A percentile compares a stretch with the other conserved stretches of the same genome.
phyloP scores from a whole-genome alignment of 2,113 vertebrate species.

The Eulemur macaco region DNA sequence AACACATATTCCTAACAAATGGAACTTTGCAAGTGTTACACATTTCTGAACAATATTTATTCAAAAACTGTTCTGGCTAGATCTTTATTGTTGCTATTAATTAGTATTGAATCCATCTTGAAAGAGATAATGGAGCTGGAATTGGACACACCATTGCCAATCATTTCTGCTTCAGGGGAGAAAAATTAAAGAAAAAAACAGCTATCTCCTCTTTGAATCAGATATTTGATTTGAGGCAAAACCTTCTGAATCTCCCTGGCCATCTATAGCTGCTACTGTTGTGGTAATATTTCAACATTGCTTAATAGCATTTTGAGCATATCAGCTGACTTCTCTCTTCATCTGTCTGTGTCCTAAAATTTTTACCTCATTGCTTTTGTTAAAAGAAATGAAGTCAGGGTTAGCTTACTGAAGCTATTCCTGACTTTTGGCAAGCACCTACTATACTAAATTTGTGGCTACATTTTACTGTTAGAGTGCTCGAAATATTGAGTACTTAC shows the following conservation, averaged over 20 bases:
- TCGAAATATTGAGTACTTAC: not conserved
- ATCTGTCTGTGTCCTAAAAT: not conserved
- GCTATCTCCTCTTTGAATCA: not conserved
- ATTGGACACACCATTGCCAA: not conserved
- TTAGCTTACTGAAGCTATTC: not conserved
- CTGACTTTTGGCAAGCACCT: not conserved
- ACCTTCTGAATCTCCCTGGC: not conserved
- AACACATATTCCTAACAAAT: not conserved
- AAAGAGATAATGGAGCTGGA: not conserved
- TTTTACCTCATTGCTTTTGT: not conserved
- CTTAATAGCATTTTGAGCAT: not conserved
- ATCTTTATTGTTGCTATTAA: not conserved
- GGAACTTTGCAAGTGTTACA: not conserved
- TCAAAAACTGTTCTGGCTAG: not conserved
- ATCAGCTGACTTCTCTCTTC: not conserved
- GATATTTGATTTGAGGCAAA: conserved; percentile 12
- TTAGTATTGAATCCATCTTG: not conserved
- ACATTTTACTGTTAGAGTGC: not conserved
- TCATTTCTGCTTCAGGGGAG: not conserved
- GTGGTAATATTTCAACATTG: not conserved
- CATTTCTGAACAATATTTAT: not conserved
- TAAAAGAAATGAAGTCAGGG: not conserved
- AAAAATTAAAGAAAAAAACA: not conserved
- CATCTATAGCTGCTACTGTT: not conserved
- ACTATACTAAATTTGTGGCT: not conserved